Evolutionary conservation across 1,140 invertebrate genomes (phyloP), one percentile per base, ranked within the genome.

Genomic region (Drosophila sp.): DNA sequence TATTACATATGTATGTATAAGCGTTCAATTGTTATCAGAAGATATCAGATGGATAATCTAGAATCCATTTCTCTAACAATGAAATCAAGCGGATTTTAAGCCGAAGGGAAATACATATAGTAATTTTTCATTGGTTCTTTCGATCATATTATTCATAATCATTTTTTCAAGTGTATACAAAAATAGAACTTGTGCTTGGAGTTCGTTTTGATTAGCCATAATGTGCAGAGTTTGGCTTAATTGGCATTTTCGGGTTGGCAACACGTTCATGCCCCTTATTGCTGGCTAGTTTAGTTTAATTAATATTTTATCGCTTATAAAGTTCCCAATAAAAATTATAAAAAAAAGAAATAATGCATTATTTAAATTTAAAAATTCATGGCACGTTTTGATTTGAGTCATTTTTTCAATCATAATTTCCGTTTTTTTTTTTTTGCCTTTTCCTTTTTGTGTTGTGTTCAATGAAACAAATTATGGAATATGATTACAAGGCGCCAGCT

Each of bases 391-490:
- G 2, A 61, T 38, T 54, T 50, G 47, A 65, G 62, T 78, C 70
- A 54, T 76, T 86, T 87, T 78, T 86, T 66, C 70, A 70, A 70
- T 76, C 2, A 44, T 44, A 44, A 27, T 50, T 50, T 50, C 6
- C 6, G 17, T 47, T 25, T 25, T 8, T 8, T 25, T 23, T 47
- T 47, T 17, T 41, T 44, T 2, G 41, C 7, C 23, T 23, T 23
- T 4, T 17, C 23, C n/a, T 10, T 50, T 50, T 8, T 38, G 30
- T 30, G 2, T 2, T 30, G 80, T 66, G 67, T 73, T 35, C 62
- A 82, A 86, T 73, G 65, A 79, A 81, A 79, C 71, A 81, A 64
- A 83, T 87, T 87, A 72, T 85, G 68, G 74, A 75, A 75, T 65
- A 79, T 87, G 54, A 75, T 71, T 82, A 64, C 61, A 69, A 58